Evolutionary conservation across 2,797 vertebrate species (phyloP).

Genomic region (Petrocephalus sullivani): DNA sequence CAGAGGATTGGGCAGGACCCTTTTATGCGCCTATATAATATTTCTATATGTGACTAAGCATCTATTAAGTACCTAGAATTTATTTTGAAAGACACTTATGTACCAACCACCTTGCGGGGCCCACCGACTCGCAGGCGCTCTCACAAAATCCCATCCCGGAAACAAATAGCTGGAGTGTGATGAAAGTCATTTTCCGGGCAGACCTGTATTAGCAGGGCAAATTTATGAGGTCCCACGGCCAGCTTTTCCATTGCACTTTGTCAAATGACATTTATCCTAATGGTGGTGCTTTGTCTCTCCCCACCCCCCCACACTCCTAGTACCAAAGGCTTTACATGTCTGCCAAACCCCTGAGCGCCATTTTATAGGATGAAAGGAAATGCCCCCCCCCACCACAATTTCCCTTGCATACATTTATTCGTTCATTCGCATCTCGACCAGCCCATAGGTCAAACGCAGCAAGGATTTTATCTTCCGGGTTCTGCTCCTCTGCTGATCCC

Average conservation of each 20-base stretch:
- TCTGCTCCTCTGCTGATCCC: neutral
- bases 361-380: neutral
- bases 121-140: neutral
- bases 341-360: neutral
- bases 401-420: neutral
- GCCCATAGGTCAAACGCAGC: neutral
- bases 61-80: neutral
- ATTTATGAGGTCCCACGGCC: neutral
- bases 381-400: neutral
- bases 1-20: constrained; percentile 18
- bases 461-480: neutral
- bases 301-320: neutral
- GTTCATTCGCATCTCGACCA: neutral
- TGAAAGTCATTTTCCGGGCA: constrained; percentile 21
- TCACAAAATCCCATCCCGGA: neutral
- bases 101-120: neutral
- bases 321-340: neutral
- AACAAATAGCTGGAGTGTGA: constrained; percentile 1
- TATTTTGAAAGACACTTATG: neutral
- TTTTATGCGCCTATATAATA: neutral
- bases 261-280: constrained; percentile 5
- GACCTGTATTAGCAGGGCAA: constrained; percentile 19
- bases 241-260: neutral
- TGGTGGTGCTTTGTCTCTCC: neutral
- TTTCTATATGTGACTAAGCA: neutral